A percentile compares a stretch with the other conserved stretches of the same genome.
Conservation (phyloP, 2,888 invertebrate species). For the Sphaerolaimus hirsutus region DNA sequence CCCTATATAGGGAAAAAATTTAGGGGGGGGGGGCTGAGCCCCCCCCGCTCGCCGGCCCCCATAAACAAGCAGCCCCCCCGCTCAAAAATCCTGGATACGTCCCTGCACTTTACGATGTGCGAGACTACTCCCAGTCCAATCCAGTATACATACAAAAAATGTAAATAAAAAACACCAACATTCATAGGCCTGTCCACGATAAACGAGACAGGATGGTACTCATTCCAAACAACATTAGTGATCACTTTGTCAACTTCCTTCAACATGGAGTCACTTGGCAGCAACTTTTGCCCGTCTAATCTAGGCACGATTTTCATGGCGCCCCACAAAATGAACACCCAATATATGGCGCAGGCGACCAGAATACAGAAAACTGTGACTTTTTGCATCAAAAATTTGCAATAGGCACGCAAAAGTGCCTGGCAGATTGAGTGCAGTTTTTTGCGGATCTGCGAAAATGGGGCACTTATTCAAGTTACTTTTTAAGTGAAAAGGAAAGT, state of each 20-base stretch:
- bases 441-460: not conserved
- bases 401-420: not conserved
- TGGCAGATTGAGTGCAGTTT: not conserved
- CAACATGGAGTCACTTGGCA: conserved; percentile 18
- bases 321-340: conserved; percentile 8
- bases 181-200: conserved; percentile 16
- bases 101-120: too few species aligned
- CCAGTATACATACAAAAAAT: too few species aligned
- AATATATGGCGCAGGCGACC: not conserved
- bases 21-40: too few species aligned
- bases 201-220: conserved; percentile 21
- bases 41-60: too few species aligned
- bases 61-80: too few species aligned
- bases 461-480: too few species aligned
- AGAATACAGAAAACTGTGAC: not conserved
- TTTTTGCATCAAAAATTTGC: not conserved
- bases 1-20: too few species aligned
- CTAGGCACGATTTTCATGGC: conserved; percentile 13
- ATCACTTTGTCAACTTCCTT: conserved; percentile 16
- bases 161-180: too few species aligned
- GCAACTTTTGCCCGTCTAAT: conserved; percentile 18
- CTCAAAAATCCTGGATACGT: too few species aligned
- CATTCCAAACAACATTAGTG: conserved; percentile 17
- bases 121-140: too few species aligned
- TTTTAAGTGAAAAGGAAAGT: too few species aligned